A percentile compares a stretch with the other conserved stretches of the same genome.
Conservation (phyloP, 1,140 invertebrate genomes). For the Heliconius hermathena region DNA sequence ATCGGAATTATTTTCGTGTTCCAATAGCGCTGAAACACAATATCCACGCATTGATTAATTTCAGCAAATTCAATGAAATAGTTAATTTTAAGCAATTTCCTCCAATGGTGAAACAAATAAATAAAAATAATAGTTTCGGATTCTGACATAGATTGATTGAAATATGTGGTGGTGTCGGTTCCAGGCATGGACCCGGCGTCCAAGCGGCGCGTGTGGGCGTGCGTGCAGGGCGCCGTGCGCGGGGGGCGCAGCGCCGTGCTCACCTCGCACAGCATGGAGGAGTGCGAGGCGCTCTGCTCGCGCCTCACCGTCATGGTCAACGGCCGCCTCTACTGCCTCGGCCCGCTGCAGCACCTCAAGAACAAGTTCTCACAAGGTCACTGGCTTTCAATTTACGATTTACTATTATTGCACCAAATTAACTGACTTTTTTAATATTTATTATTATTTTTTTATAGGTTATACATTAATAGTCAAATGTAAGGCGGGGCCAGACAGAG, state of each 20-base stretch:
- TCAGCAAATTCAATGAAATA: background rate
- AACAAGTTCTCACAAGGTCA: constrained; percentile 84
- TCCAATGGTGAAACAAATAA: no score
- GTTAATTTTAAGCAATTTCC: no score
- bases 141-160: no score
- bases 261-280: constrained; percentile 93
- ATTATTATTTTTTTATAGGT: constrained; percentile 45
- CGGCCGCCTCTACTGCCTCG: constrained; percentile 89
- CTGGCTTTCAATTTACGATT: no score
- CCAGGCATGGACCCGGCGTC: constrained; percentile 92
- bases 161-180: background rate
- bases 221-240: constrained; percentile 77
- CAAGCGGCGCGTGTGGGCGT: constrained; percentile 89
- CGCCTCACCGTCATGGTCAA: constrained; percentile 94
- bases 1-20: no score
- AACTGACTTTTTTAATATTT: background rate
- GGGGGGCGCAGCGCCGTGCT: constrained; percentile 88
- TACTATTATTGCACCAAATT: no score
- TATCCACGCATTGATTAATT: no score
- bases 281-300: constrained; percentile 94
- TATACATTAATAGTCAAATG: constrained; percentile 72
- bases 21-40: no score
- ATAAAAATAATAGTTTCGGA: no score
- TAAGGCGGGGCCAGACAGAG: constrained; percentile 57
- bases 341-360: constrained; percentile 87